Evolutionary conservation across 2,888 invertebrate species (phyloP), one percentile per base, ranked within the genome.

Genomic region (Caenorhabditis doughertyi): DNA sequence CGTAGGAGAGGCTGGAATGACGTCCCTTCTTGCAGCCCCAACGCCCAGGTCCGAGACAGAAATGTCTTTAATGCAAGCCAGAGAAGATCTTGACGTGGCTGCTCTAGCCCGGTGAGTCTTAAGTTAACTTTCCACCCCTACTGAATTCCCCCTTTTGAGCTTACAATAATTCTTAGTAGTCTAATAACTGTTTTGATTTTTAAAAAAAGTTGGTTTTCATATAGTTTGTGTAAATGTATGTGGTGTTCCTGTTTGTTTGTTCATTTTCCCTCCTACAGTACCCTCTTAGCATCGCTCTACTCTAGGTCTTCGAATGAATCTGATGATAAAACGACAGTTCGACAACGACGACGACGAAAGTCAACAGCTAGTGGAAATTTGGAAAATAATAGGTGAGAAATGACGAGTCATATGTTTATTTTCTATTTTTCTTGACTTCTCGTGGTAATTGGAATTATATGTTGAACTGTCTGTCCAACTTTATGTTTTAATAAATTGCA

Each of bases 41-140:
- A 79, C 83, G 8, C 84, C 84, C 9, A 73, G 79, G 21, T 81
- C 83, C 21, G 88, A 88, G 29, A 88, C 86, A n/a, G 88, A 88
- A 70, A 79, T 88, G 71, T 77, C 81, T 2, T 35, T 88, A 21
- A 82, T 88, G 70, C 72, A 64, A 27, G 65, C 64, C 13, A 58
- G 80, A 9, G 80, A 83, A 53, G 83, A 83, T 64, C 58, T 83
- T 5, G 79, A 80, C 56, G 83, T 83, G 29, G 83, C 83, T 27
- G 83, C 79, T 27, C 74, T 79, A 3, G 79, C 79, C 5, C 62
- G 81, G 80, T 80, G 44, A 42, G 62, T 32, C 27, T n/a, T n/a
- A n/a, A n/a, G n/a, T 35, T 11, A 27, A 16, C 5, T 55, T 32
- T 42, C 16, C 8, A 29, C 7, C 8, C 2, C 23, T 8, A 27